Evolutionary conservation across 2,888 invertebrate species (phyloP), one percentile per base, ranked within the genome.

Genomic region (Drosophila sordidula): DNA sequence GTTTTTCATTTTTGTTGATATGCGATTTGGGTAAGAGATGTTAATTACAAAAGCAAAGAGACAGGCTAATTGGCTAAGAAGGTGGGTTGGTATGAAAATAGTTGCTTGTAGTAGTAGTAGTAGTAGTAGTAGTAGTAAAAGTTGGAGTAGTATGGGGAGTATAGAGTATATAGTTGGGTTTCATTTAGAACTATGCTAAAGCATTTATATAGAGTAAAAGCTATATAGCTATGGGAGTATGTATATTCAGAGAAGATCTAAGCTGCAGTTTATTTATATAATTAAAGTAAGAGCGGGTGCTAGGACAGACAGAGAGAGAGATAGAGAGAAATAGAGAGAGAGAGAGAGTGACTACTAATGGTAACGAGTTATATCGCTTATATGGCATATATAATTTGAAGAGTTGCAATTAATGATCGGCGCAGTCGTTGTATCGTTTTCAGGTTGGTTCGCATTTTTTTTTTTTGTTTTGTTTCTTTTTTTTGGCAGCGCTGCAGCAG

Each of bases 401-500:
- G 62, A 56, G 50, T 68, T 72, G 59, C 70, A 58, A 58, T 57
- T 61, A 47, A 71, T 83, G 84, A 86, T 49, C 66, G 75, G 80
- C 86, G 86, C 73, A 80, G 82, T 82, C 69, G 67, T 78, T 70
- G 67, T 82, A 63, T 73, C 55, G 58, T 69, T 56, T 52, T 72
- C 47, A 56, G 50, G 32, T 22, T 44, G 29, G 49, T 61, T 56
- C 29, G 29, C 29, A 29, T 29, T 29, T 29, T 29, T 26, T 29
- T 26, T 26, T 26, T 26, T 26, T 26, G 26, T 29, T 62, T 62
- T 71, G 69, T 66, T 56, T 25, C 32, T 39, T 50, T 62, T 58
- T 61, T 71, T 79, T 72, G 63, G 70, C 72, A 75, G 78, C 80
- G 80, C 82, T 70, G 80, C 77, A 87, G 88, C 86, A 78, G 85